phyloP scores from a whole-genome alignment of 37 sponge, comb jelly and placozoan genomes.

The Theonella swinhoei region DNA sequence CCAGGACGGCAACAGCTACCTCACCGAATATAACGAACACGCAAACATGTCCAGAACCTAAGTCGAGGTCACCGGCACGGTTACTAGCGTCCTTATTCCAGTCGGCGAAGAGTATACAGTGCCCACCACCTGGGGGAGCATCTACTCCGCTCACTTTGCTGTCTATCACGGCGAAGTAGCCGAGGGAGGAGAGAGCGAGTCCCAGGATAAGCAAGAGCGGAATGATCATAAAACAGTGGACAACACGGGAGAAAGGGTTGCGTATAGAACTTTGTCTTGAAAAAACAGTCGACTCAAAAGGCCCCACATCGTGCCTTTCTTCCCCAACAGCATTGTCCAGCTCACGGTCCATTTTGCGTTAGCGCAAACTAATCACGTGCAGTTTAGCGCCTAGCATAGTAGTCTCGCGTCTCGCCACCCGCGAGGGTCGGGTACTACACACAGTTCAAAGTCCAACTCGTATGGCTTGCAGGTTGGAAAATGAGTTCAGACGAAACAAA shows the following conservation, averaged over 20 bases:
- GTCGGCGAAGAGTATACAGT: neutral
- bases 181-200: neutral
- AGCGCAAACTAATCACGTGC: too few relatives aligned
- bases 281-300: neutral
- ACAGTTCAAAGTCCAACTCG: too few relatives aligned
- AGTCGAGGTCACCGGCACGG: neutral
- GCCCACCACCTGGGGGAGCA: neutral
- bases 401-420: too few relatives aligned
- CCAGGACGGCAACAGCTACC: neutral
- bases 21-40: neutral
- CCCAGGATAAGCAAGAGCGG: neutral
- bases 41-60: neutral
- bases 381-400: too few relatives aligned
- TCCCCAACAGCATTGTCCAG: too few relatives aligned
- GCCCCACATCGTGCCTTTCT: neutral
- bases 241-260: neutral
- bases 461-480: too few relatives aligned
- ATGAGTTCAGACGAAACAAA: neutral
- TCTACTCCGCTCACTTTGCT: neutral
- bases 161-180: neutral
- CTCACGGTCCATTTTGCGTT: too few relatives aligned
- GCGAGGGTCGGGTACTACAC: too few relatives aligned
- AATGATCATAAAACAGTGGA: neutral
- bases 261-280: neutral
- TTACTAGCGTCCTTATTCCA: too few relatives aligned